These are phyloP conservation scores for Muraenolepis orangiensis DNA, from an alignment of 2,797 vertebrate species.

Conservation along the genomic window DNA sequence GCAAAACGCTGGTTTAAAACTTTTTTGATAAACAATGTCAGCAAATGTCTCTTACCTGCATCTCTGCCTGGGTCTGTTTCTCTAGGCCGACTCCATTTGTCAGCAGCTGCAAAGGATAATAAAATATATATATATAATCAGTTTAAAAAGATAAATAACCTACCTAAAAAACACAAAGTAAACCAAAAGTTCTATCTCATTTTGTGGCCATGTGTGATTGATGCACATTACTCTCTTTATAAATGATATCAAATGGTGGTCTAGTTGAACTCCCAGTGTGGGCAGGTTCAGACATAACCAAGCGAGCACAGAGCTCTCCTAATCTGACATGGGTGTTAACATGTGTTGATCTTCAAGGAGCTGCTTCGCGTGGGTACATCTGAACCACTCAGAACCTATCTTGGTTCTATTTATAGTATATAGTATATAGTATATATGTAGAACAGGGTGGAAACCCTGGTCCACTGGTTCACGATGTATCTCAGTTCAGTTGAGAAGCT, in stretches of 20 bases:
- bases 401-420: neutral
- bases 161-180: no score
- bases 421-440: no score
- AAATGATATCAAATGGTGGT: neutral
- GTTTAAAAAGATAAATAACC: neutral
- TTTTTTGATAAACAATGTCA: no score
- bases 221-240: no score
- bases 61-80: constrained; percentile 47
- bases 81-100: constrained; percentile 35
- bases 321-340: neutral
- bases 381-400: constrained; percentile 33
- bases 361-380: constrained; percentile 43
- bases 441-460: neutral
- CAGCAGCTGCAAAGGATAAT: constrained; percentile 47
- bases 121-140: no score
- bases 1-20: neutral
- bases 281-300: neutral
- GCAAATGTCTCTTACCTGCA: constrained; percentile 57
- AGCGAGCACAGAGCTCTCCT: neutral
- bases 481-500: neutral
- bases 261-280: neutral
- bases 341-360: constrained; percentile 13
- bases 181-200: neutral
- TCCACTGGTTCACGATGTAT: neutral
- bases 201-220: neutral